Conservation (phyloP, 2,113 vertebrate genomes). For the Lanius ludovicianus region DNA sequence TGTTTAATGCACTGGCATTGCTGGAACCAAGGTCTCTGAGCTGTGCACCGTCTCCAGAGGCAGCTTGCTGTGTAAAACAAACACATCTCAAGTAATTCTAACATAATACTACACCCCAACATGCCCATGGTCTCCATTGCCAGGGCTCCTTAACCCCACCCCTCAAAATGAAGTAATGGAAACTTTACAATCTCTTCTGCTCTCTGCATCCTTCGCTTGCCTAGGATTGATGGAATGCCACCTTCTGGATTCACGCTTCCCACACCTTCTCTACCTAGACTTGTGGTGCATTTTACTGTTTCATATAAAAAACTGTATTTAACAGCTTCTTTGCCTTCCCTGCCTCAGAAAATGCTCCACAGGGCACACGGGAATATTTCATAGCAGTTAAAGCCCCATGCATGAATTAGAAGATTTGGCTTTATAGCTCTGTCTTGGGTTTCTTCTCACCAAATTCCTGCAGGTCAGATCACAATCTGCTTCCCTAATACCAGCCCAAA, state of each 20-base stretch:
- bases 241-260: neutral
- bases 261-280: neutral
- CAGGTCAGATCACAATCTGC: neutral
- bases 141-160: neutral
- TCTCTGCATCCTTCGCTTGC: neutral
- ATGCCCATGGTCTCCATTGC: neutral
- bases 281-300: neutral
- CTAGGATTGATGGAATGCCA: neutral
- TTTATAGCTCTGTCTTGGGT: neutral
- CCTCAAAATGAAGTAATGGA: neutral
- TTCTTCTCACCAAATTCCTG: conserved; percentile 2
- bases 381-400: neutral
- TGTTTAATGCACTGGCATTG: neutral
- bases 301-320: neutral
- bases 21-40: neutral
- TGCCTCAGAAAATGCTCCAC: neutral
- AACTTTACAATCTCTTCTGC: neutral
- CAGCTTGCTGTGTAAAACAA: neutral
- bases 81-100: neutral
- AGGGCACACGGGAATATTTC: neutral
- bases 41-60: neutral
- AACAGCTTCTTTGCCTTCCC: neutral
- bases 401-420: neutral
- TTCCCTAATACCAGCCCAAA: neutral
- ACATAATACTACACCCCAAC: neutral